A percentile compares a stretch with the other conserved stretches of the same genome.
phyloP scores from a whole-genome alignment of 2,888 invertebrate species.

The Drosophila dives region DNA sequence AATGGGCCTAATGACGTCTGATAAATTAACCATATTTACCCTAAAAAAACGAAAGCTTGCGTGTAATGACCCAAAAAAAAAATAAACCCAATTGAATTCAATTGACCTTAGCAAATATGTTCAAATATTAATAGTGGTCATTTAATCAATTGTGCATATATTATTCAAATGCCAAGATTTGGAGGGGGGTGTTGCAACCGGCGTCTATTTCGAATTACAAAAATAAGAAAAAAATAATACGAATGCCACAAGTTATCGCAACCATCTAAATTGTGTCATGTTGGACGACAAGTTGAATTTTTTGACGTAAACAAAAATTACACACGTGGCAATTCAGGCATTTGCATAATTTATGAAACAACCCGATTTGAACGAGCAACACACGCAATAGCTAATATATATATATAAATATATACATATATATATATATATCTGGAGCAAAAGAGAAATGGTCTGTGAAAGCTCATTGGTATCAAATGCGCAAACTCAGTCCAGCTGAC shows the following conservation, averaged over 20 bases:
- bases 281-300: constrained; percentile 32
- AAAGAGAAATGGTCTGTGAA: constrained; percentile 2
- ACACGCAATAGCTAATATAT: constrained; percentile 18
- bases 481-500: constrained; percentile 36
- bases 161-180: constrained; percentile 52
- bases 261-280: constrained; percentile 41
- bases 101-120: constrained; percentile 31
- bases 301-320: constrained; percentile 16
- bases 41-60: constrained; percentile 6
- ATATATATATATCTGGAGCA: neutral
- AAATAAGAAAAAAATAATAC: neutral
- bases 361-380: constrained; percentile 13
- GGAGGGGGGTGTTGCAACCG: constrained; percentile 8
- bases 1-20: constrained; percentile 11
- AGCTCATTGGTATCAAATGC: constrained; percentile 15
- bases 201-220: constrained; percentile 20
- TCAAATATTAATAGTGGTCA: constrained; percentile 8
- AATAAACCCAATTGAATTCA: constrained; percentile 60
- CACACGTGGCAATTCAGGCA: constrained; percentile 10
- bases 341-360: constrained; percentile 65
- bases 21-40: constrained; percentile 23
- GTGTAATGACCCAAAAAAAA: constrained; percentile 34
- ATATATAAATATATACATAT: neutral
- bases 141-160: constrained; percentile 50
- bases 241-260: constrained; percentile 4